Evolutionary conservation across 2,113 vertebrate species (phyloP).

Genomic region (Cyprinodon brontotheroides): DNA sequence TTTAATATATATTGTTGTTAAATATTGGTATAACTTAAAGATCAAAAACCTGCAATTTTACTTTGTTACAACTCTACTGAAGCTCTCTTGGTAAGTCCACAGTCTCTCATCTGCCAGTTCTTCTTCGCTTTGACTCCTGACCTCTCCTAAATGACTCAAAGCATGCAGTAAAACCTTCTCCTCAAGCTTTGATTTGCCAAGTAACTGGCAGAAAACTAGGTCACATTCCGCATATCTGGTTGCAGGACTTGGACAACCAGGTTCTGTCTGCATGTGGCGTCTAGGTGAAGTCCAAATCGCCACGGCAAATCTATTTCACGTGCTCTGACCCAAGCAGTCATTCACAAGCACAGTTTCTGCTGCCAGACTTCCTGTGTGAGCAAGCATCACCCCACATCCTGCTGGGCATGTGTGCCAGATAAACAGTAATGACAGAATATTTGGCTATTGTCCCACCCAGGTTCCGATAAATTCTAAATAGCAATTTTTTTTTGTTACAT

Average conservation of each 20-base stretch:
- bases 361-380: slow-evolving; percentile 35
- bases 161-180: slow-evolving; percentile 1
- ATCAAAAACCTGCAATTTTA: not conserved
- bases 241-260: slow-evolving; percentile 16
- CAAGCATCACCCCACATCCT: not conserved
- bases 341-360: not conserved
- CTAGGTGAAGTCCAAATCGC: slow-evolving; percentile 13
- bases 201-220: slow-evolving; percentile 28
- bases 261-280: slow-evolving; percentile 25
- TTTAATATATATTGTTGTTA: too few species aligned
- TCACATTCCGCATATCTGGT: slow-evolving; percentile 20
- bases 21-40: not conserved
- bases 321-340: slow-evolving; percentile 7
- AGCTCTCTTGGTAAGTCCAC: slow-evolving; percentile 7
- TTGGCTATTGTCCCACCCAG: not conserved
- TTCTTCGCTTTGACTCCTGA: slow-evolving; percentile 12
- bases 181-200: not conserved
- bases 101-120: not conserved
- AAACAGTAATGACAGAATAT: too few species aligned
- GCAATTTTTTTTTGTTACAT: not conserved
- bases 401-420: slow-evolving; percentile 1
- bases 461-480: not conserved
- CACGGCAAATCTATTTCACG: slow-evolving; percentile 17
- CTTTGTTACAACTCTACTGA: not conserved
- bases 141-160: slow-evolving; percentile 7